A percentile compares a stretch with the other conserved stretches of the same genome.
These are phyloP conservation scores for Calephelis perditalis DNA, from an alignment of 2,888 invertebrate genomes.

Conservation along the genomic window DNA sequence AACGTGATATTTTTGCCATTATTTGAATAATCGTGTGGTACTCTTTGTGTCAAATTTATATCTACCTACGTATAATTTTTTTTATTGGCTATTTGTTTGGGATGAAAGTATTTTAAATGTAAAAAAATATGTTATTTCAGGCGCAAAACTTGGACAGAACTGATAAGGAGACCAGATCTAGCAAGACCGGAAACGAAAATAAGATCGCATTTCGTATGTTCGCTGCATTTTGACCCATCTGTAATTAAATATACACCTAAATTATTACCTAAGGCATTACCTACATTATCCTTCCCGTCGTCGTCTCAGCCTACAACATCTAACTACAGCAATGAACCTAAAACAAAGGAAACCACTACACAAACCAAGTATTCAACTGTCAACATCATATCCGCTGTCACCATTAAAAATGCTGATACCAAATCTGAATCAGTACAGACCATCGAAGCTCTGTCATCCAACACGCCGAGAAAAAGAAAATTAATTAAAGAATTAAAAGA, in stretches of 20 bases:
- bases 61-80: too few relatives aligned
- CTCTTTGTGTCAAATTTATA: too few relatives aligned
- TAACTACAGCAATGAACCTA: background rate
- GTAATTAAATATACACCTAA: background rate
- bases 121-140: background rate
- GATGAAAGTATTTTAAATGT: too few relatives aligned
- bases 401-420: background rate
- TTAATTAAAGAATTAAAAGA: background rate
- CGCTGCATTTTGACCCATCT: background rate
- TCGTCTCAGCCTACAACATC: background rate
- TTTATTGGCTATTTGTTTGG: too few relatives aligned
- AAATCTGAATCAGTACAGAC: background rate
- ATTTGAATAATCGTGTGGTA: too few relatives aligned
- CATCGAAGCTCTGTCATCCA: background rate
- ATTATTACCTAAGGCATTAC: background rate
- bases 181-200: background rate
- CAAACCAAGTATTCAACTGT: constrained; percentile 1
- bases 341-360: background rate
- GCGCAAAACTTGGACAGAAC: background rate
- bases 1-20: too few relatives aligned
- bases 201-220: background rate
- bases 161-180: background rate
- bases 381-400: background rate
- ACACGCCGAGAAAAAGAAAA: background rate
- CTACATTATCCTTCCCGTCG: background rate